Conservation (phyloP, 2,888 invertebrate species). For the Ophion obscuratus region DNA sequence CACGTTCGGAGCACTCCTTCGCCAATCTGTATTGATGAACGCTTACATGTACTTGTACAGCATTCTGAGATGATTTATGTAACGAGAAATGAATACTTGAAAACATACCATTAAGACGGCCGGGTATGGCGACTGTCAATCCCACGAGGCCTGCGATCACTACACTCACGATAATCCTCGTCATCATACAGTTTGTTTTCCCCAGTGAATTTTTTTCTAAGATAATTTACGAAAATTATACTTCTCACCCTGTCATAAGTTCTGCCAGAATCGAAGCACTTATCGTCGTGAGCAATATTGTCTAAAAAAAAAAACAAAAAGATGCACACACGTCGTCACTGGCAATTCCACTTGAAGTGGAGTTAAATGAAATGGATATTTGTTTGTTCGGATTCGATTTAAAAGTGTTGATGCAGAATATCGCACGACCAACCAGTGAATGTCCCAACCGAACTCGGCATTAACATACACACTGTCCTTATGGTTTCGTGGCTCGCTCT, state of each 20-base stretch:
- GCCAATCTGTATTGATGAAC: neutral
- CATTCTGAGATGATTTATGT: neutral
- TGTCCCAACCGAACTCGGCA: constrained; percentile 60
- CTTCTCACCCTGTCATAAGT: constrained; percentile 31
- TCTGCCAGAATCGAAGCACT: constrained; percentile 17
- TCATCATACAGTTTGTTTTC: constrained; percentile 58
- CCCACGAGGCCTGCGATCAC: constrained; percentile 71
- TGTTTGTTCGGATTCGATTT: neutral
- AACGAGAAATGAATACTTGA: neutral
- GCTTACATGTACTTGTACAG: neutral
- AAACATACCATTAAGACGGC: constrained; percentile 77
- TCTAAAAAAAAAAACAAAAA: neutral
- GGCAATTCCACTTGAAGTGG: neutral
- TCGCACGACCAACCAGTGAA: constrained; percentile 71
- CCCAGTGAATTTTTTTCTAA: constrained; percentile 18
- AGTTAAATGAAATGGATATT: neutral
- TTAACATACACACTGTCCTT: constrained; percentile 58
- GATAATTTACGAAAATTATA: constrained; percentile 23
- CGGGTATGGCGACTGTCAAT: constrained; percentile 74
- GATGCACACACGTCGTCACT: constrained; percentile 21
- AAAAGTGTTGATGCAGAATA: constrained; percentile 62
- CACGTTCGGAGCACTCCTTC: neutral
- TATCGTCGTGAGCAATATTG: neutral
- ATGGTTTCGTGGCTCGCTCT: constrained; percentile 40
- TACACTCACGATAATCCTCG: constrained; percentile 65